Conservation (phyloP, 2,888 invertebrate genomes). For the Tenthredo distinguenda region DNA sequence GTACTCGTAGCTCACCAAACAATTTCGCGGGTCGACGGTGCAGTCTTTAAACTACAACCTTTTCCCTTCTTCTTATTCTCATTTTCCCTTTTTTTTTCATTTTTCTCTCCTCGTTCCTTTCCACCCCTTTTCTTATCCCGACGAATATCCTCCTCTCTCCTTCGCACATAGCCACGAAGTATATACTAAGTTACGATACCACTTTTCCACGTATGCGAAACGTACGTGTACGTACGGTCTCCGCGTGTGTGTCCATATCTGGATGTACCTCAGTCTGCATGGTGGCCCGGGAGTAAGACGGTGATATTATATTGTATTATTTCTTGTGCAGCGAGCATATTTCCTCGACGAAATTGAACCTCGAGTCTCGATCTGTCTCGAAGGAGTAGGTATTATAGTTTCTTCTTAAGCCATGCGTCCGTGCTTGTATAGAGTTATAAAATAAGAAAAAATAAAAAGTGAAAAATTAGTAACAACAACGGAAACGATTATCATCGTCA, state of each 20-base stretch:
- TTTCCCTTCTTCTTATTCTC: background rate
- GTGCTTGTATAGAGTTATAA: no score
- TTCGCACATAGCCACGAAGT: constrained; percentile 14
- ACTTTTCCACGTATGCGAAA: constrained; percentile 23
- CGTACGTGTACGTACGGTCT: background rate
- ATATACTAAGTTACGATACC: constrained; percentile 56
- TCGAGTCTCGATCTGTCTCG: constrained; percentile 5
- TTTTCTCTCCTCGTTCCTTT: constrained; percentile 51
- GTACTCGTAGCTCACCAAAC: constrained; percentile 69
- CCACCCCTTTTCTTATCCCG: background rate
- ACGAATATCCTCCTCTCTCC: constrained; percentile 52
- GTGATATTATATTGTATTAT: constrained; percentile 68
- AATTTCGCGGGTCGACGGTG: constrained; percentile 70
- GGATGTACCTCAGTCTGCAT: background rate
- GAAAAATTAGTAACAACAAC: no score
- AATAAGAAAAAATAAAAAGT: no score
- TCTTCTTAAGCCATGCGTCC: background rate
- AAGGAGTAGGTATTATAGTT: background rate
- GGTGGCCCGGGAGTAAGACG: constrained; percentile 65
- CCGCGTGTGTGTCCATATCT: background rate
- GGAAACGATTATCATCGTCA: no score
- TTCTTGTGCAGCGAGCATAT: constrained; percentile 56
- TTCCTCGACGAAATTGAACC: constrained; percentile 40
- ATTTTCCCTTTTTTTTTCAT: background rate
- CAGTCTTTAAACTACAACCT: constrained; percentile 49